These are phyloP conservation scores for Drosophila macrothrix DNA, from an alignment of 2,888 invertebrate species.

Conservation along the genomic window DNA sequence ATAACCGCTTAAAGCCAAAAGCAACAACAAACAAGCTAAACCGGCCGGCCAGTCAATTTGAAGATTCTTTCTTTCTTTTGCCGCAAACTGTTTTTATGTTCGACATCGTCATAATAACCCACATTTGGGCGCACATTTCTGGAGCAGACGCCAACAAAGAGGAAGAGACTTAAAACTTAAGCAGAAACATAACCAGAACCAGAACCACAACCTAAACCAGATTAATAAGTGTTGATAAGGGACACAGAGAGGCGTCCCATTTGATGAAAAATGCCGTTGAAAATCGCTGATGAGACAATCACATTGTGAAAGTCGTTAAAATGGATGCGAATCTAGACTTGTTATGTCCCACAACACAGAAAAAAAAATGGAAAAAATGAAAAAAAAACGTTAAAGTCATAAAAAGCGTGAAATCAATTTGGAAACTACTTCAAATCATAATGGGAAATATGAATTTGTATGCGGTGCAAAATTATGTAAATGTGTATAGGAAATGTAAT, in stretches of 20 bases:
- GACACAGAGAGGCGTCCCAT: slow-evolving; percentile 30
- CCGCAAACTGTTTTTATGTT: slow-evolving; percentile 48
- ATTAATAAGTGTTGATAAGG: slow-evolving; percentile 74
- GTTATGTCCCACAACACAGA: neutral
- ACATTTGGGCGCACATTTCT: slow-evolving; percentile 64
- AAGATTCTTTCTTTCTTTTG: slow-evolving; percentile 49
- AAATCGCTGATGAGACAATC: slow-evolving; percentile 43
- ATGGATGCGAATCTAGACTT: slow-evolving; percentile 17
- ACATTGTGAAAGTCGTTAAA: slow-evolving; percentile 48
- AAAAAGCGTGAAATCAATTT: slow-evolving; percentile 36
- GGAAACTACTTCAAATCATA: slow-evolving; percentile 16
- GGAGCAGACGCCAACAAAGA: slow-evolving; percentile 29
- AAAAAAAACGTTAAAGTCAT: neutral
- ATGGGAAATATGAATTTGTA: slow-evolving; percentile 3
- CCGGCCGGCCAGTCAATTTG: slow-evolving; percentile 29
- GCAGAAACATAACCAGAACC: slow-evolving; percentile 11
- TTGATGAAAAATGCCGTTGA: slow-evolving; percentile 42
- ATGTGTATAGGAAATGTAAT: neutral
- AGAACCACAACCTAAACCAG: slow-evolving; percentile 68
- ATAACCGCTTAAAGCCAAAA: slow-evolving; percentile 22
- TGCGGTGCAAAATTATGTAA: slow-evolving; percentile 14
- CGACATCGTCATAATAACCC: slow-evolving; percentile 68
- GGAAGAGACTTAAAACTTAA: neutral
- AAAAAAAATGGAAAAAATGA: neutral
- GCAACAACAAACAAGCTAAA: slow-evolving; percentile 16